These are phyloP conservation scores for Hydractinia echinata DNA, from an alignment of 30 jellyfish, hydroid and myxozoan species.

Conservation along the genomic window DNA sequence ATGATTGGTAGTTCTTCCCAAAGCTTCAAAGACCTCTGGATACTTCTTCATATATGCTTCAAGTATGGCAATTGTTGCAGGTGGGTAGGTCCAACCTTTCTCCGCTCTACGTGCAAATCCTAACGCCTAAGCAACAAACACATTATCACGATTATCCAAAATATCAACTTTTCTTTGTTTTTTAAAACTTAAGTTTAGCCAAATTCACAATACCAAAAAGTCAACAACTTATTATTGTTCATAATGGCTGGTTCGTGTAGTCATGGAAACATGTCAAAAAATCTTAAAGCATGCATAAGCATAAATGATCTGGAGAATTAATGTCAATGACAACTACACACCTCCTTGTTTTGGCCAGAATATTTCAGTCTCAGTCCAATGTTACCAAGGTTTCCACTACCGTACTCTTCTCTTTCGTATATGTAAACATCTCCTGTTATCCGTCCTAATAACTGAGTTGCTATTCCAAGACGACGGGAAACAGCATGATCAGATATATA, in stretches of 20 bases:
- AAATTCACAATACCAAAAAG: no score
- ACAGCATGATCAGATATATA: constrained; percentile 49
- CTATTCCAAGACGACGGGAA: constrained; percentile 61
- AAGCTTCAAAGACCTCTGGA: constrained; percentile 60
- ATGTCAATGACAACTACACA: not conserved
- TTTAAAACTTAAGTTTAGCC: not conserved
- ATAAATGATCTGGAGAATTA: no score
- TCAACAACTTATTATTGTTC: no score
- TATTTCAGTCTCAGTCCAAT: constrained; percentile 78
- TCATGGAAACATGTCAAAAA: no score
- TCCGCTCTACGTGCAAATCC: constrained; percentile 88
- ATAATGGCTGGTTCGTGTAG: no score
- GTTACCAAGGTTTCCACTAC: constrained; percentile 31
- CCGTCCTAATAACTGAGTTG: constrained; percentile 44
- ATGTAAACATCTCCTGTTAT: constrained; percentile 63
- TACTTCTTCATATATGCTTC: constrained; percentile 59
- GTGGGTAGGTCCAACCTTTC: constrained; percentile 71
- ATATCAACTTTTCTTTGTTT: not conserved
- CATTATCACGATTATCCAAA: not conserved
- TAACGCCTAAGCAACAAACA: constrained; percentile 40
- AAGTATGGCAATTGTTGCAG: constrained; percentile 56
- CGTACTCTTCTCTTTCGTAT: not conserved
- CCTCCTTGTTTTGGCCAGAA: constrained; percentile 92
- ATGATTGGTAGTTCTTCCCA: constrained; percentile 39
- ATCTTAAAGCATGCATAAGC: no score